Percentiles rank a stretch among this genome's conserved stretches.
These are phyloP conservation scores for Perdita meconis DNA, from an alignment of 2,888 invertebrate genomes.

Conservation along the genomic window DNA sequence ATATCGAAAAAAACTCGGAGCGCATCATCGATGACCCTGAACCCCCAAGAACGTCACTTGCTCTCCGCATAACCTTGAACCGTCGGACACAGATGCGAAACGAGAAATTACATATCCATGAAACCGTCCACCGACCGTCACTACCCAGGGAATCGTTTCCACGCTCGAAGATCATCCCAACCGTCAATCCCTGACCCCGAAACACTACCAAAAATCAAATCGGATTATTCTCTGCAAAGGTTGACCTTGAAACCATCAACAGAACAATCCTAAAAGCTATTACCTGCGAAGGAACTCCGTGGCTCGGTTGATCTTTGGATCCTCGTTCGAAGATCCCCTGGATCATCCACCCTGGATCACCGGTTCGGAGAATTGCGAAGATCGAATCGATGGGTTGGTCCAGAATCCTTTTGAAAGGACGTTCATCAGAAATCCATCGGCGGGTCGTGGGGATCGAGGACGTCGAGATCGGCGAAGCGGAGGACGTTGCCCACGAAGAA, in stretches of 20 bases:
- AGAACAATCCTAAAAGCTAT: constrained; percentile 29
- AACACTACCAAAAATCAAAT: not conserved
- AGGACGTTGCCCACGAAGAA: constrained; percentile 52
- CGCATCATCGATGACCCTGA: constrained; percentile 28
- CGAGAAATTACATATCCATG: not conserved
- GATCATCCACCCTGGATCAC: constrained; percentile 6
- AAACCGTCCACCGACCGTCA: not conserved
- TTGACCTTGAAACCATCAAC: constrained; percentile 38
- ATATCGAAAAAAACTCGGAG: constrained; percentile 6
- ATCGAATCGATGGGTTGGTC: not conserved
- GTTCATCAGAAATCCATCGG: constrained; percentile 20
- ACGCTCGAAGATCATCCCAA: not conserved
- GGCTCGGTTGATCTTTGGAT: not conserved
- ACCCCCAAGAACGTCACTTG: constrained; percentile 28
- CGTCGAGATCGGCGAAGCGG: too few species aligned
- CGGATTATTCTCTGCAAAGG: not conserved
- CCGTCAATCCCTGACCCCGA: not conserved
- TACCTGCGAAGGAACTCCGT: constrained; percentile 36
- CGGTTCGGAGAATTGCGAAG: constrained; percentile 15
- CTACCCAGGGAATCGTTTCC: not conserved
- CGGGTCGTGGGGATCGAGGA: not conserved
- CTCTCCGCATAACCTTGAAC: constrained; percentile 51
- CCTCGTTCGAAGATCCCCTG: not conserved
- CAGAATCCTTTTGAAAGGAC: constrained; percentile 1
- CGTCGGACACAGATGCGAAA: not conserved